Conservation (phyloP, 2,888 invertebrate genomes). For the Eilema griseolum region DNA sequence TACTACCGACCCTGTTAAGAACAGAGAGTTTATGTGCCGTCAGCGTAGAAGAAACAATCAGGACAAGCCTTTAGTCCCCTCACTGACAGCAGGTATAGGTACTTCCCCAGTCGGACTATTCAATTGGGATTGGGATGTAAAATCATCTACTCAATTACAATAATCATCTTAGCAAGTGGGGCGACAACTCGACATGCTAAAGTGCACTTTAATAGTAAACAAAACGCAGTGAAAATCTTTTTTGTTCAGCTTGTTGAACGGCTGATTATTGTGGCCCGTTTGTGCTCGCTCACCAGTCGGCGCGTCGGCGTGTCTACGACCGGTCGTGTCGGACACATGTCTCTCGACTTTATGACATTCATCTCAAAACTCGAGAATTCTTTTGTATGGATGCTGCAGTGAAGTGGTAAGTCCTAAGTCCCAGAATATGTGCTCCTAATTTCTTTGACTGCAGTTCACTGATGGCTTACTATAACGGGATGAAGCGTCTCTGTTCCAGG, state of each 20-base stretch:
- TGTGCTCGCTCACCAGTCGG: slow-evolving; percentile 36
- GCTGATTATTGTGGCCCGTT: not conserved
- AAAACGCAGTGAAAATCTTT: slow-evolving; percentile 42
- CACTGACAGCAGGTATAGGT: no score
- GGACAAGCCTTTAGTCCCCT: no score
- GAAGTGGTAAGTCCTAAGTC: slow-evolving; percentile 37
- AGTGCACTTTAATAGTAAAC: slow-evolving; percentile 39
- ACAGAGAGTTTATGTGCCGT: no score
- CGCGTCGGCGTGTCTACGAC: slow-evolving; percentile 37
- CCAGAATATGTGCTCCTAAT: slow-evolving; percentile 8
- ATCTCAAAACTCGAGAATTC: slow-evolving; percentile 31
- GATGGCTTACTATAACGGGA: no score
- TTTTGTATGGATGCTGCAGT: slow-evolving; percentile 49
- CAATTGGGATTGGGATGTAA: no score
- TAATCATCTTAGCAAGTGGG: slow-evolving; percentile 28
- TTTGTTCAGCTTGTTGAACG: slow-evolving; percentile 27
- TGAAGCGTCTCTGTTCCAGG: no score
- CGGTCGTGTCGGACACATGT: slow-evolving; percentile 34
- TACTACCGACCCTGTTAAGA: no score
- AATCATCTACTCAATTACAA: slow-evolving; percentile 23
- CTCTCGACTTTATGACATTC: slow-evolving; percentile 39
- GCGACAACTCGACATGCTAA: slow-evolving; percentile 14
- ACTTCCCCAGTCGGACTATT: no score
- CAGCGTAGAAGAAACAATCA: no score
- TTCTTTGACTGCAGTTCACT: not conserved